A percentile compares a stretch with the other conserved stretches of the same genome.
phyloP scores from a whole-genome alignment of 2,888 invertebrate species.

The Galerucella calmariensis region DNA sequence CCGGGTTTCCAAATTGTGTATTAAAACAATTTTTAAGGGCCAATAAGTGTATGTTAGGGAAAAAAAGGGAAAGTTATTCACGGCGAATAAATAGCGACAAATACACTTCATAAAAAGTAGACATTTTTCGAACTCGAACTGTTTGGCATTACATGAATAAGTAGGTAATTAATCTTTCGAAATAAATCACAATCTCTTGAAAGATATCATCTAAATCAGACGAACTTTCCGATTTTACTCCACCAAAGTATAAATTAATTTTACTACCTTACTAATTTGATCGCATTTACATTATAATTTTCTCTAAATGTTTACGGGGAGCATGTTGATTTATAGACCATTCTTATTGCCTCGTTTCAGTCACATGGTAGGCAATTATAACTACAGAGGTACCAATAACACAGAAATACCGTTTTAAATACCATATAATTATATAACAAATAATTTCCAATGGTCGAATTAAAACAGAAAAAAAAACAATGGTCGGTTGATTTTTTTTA shows the following conservation, averaged over 20 bases:
- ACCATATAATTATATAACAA: conserved; percentile 54
- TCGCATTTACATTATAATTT: conserved; percentile 40
- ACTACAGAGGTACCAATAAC: conserved; percentile 50
- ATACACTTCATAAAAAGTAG: neutral
- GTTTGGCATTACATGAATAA: conserved; percentile 27
- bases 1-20: too few species aligned
- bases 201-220: conserved; percentile 39
- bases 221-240: conserved; percentile 36
- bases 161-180: conserved; percentile 30
- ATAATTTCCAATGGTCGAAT: conserved; percentile 49
- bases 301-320: conserved; percentile 37
- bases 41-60: neutral
- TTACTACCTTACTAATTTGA: conserved; percentile 41
- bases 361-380: conserved; percentile 48
- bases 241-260: conserved; percentile 43
- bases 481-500: conserved; percentile 29
- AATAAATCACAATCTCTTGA: conserved; percentile 37
- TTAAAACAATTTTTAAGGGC: neutral
- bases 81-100: neutral
- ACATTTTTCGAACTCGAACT: conserved; percentile 1
- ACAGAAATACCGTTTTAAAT: conserved; percentile 52
- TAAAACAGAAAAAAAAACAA: conserved; percentile 45
- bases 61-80: neutral
- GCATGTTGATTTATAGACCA: conserved; percentile 46
- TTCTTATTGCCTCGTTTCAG: conserved; percentile 41